A percentile compares a stretch with the other conserved stretches of the same genome.
phyloP scores from a whole-genome alignment of 2,888 invertebrate species.

The Pantelozetes paolii region DNA sequence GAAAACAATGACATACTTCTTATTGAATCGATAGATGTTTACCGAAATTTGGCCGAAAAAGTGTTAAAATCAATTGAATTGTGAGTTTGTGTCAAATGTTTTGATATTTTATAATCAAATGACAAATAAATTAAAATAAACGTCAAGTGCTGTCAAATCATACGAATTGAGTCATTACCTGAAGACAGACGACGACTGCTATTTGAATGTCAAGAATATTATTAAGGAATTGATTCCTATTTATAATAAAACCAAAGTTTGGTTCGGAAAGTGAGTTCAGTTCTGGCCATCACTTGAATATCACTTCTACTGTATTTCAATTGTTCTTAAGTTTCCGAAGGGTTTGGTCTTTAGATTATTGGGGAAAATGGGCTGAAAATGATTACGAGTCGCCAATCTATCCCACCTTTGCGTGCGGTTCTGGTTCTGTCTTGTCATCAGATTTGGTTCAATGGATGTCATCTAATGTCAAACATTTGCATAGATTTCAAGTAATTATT shows the following conservation, averaged over 20 bases:
- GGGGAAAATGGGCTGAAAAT: constrained; percentile 53
- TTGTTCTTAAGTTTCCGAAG: constrained; percentile 50
- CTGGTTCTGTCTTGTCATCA: constrained; percentile 51
- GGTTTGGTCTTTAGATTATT: constrained; percentile 52
- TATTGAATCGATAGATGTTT: constrained; percentile 37
- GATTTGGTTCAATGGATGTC: constrained; percentile 51
- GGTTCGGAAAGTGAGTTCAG: constrained; percentile 43
- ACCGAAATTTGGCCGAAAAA: constrained; percentile 41
- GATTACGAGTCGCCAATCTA: constrained; percentile 50
- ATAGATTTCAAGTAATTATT: constrained; percentile 46
- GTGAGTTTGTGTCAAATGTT: constrained; percentile 11
- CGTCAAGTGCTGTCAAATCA: not conserved
- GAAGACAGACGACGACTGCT: constrained; percentile 54
- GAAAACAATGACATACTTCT: constrained; percentile 37
- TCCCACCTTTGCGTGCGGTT: constrained; percentile 53
- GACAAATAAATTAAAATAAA: not conserved
- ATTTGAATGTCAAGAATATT: constrained; percentile 49
- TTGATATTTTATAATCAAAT: not conserved
- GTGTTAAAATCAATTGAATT: constrained; percentile 25
- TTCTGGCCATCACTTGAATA: not conserved
- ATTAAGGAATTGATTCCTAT: constrained; percentile 45
- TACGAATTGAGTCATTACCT: constrained; percentile 47
- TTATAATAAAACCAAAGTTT: not conserved
- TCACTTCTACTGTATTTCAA: not conserved
- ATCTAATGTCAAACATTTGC: constrained; percentile 49